Percentiles rank a stretch among this genome's conserved stretches.
Conservation (phyloP, 2,888 invertebrate species). For the Linhomoeus sp. region DNA sequence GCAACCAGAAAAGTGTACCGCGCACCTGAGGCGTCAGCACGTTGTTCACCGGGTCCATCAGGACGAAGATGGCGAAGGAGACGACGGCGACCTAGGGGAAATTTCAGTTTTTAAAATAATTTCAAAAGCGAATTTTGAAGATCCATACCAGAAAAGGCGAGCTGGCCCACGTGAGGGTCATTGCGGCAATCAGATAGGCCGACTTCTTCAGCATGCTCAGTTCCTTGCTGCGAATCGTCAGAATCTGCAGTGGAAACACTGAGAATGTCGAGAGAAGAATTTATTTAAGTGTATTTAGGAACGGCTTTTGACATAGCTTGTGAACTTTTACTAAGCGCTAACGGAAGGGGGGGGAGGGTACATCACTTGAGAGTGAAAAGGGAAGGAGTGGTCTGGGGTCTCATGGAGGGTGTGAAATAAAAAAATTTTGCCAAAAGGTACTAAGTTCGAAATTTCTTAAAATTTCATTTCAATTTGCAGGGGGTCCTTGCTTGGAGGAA, state of each 20-base stretch:
- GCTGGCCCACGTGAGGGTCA: conserved; percentile 25
- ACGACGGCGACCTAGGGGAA: conserved; percentile 48
- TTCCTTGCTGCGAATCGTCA: conserved; percentile 29
- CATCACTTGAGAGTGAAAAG: no score
- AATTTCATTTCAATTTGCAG: no score
- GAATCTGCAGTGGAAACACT: conserved; percentile 22
- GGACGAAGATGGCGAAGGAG: conserved; percentile 61
- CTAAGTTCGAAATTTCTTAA: no score
- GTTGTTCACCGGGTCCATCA: conserved; percentile 39
- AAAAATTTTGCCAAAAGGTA: no score
- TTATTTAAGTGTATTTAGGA: neutral
- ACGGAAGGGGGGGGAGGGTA: no score
- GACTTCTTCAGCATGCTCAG: conserved; percentile 21
- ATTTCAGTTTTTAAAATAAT: neutral
- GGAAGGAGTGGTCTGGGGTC: no score
- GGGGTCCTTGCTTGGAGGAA: no score
- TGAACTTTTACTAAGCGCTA: no score
- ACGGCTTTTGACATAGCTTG: no score
- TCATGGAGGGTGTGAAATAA: neutral
- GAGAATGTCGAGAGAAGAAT: no score
- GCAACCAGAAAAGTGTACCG: no score
- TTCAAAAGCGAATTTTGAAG: neutral
- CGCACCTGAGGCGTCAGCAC: conserved; percentile 51
- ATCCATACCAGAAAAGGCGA: conserved; percentile 28
- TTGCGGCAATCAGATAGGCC: conserved; percentile 25